Percentiles rank a stretch among this genome's conserved stretches.
These are phyloP conservation scores for Hirudo medicinalis DNA, from an alignment of 1,140 invertebrate genomes.

Conservation along the genomic window DNA sequence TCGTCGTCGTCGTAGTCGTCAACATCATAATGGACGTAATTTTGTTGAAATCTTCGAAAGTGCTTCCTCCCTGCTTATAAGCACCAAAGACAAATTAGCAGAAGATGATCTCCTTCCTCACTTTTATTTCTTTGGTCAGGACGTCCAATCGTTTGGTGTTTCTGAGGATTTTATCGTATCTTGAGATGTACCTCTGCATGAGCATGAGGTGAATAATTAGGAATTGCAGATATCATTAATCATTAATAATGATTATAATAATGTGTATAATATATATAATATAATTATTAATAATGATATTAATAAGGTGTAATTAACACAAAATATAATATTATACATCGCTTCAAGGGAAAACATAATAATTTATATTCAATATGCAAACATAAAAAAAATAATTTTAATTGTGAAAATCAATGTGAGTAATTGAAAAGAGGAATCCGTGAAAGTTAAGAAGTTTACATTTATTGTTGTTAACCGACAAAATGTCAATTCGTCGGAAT, in stretches of 20 bases:
- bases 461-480: background rate
- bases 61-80: too few species aligned
- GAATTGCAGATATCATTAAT: too few species aligned
- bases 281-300: background rate
- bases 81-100: too few species aligned
- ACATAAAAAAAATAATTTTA: too few species aligned
- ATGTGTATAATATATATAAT: background rate
- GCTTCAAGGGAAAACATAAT: too few species aligned
- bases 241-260: constrained; percentile 5
- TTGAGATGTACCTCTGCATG: constrained; percentile 60
- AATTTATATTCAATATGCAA: too few species aligned
- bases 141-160: constrained; percentile 56
- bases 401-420: background rate
- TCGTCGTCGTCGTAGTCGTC: background rate
- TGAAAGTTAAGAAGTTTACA: too few species aligned
- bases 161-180: constrained; percentile 58
- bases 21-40: background rate
- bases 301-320: too few species aligned
- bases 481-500: background rate
- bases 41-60: too few species aligned
- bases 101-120: constrained; percentile 32
- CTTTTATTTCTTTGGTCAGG: constrained; percentile 67
- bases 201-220: constrained; percentile 34
- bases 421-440: background rate
- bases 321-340: too few species aligned